Evolutionary conservation across 2,888 invertebrate species (phyloP), one percentile per base, ranked within the genome.

Genomic region (Stramonita haemastoma): DNA sequence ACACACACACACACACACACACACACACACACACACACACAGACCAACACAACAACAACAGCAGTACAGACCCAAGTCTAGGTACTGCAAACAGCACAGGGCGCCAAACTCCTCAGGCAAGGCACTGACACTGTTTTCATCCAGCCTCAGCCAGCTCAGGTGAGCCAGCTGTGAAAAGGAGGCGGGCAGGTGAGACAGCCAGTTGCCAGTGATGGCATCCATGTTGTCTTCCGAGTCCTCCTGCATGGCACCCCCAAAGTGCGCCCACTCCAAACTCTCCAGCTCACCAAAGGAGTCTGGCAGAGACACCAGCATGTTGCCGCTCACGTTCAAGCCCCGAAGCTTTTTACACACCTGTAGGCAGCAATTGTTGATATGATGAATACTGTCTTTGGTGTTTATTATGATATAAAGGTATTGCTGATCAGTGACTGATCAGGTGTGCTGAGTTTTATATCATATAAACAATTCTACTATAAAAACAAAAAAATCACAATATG

Each of bases 151-250:
- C 79, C 92, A 92, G 70, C 87, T 93, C 29, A 95, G 91, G 29
- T 91, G 91, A 1, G n/a, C 88, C 87, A 95, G 91, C 46, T 90
- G 83, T 88, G 93, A 91, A 88, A 95, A 92, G 88, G 92, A 93
- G 15, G 90, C 89, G 17, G 95, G 95, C 36, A 95, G 89, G 19
- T 90, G 89, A 13, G 89, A 83, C 13, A 95, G 81, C 94, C 94
- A 94, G 91, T 95, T 95, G 13, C 95, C 95, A 92, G 95, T 95
- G 88, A 94, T 94, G 90, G 94, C 94, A 83, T 94, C 93, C 5
- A 6, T 19, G 19, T 93, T 89, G 77, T 95, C 89, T 90, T 95
- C 95, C 46, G 19, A 32, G 13, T 95, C 87, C 90, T 95, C 95
- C 79, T 92, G 93, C 56, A 95, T 93, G 56, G 93, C 92, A 92